These are phyloP conservation scores for Neoarius graeffei DNA, from an alignment of 2,113 vertebrate genomes.

Conservation along the genomic window DNA sequence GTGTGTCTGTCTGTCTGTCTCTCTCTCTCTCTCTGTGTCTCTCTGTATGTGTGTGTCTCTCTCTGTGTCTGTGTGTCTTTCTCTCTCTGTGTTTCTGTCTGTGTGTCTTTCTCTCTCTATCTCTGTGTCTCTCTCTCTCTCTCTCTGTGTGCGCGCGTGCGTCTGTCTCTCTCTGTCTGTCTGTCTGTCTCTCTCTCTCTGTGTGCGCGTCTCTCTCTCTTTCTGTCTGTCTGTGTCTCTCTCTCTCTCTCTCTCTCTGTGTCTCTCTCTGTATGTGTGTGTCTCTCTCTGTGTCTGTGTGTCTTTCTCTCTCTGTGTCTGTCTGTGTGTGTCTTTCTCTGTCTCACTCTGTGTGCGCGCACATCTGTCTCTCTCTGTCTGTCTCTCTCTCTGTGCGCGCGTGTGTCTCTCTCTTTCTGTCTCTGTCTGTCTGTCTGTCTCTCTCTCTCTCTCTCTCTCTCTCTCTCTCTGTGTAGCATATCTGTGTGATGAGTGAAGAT, in stretches of 20 bases:
- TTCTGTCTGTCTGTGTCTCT: conserved; percentile 72
- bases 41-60: not conserved
- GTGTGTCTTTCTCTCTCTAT: not conserved
- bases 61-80: no score
- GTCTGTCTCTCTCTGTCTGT: not conserved
- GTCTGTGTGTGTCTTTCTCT: not conserved
- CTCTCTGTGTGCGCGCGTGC: conserved; percentile 74
- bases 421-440: not conserved
- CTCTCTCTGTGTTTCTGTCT: not conserved
- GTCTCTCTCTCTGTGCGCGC: conserved; percentile 5
- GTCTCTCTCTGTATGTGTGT: conserved; percentile 75
- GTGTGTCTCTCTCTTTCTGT: not conserved
- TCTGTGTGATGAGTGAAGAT: conserved; percentile 87
- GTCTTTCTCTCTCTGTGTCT: not conserved
- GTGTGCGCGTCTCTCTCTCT: conserved; percentile 48
- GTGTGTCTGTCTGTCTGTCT: no score
- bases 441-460: not conserved
- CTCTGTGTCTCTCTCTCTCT: not conserved
- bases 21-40: no score
- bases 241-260: not conserved
- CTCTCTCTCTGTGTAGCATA: conserved; percentile 74
- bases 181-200: not conserved
- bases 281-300: not conserved
- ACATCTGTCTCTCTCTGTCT: not conserved
- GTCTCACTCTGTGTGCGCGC: not conserved